Conservation (phyloP, 2,888 invertebrate genomes). For the Trissolcus japonicus region DNA sequence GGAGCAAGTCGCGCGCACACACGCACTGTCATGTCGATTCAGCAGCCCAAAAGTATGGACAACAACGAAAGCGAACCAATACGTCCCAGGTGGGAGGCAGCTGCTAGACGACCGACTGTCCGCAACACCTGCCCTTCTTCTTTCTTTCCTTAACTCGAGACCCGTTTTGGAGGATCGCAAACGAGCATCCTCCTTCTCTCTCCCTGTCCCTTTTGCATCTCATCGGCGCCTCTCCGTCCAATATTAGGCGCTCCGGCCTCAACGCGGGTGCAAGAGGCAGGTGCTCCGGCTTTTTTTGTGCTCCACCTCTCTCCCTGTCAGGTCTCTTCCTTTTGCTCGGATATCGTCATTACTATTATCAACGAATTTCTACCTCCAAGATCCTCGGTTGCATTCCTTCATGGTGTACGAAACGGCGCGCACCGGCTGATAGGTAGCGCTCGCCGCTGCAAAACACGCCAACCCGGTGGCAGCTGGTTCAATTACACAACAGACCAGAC, state of each 20-base stretch:
- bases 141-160: constrained; percentile 54
- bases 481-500: constrained; percentile 10
- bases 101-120: constrained; percentile 71
- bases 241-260: constrained; percentile 25
- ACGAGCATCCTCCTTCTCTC: constrained; percentile 40
- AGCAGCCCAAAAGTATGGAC: constrained; percentile 50
- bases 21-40: constrained; percentile 42
- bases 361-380: constrained; percentile 47
- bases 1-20: constrained; percentile 41
- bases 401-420: constrained; percentile 23
- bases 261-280: constrained; percentile 51
- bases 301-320: constrained; percentile 3
- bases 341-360: constrained; percentile 57
- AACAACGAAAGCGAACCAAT: constrained; percentile 56
- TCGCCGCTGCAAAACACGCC: constrained; percentile 18
- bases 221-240: constrained; percentile 44
- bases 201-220: constrained; percentile 19
- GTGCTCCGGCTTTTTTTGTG: constrained; percentile 46
- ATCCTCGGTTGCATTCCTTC: constrained; percentile 46
- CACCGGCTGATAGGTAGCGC: constrained; percentile 11
- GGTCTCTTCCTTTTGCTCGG: constrained; percentile 33
- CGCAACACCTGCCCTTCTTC: constrained; percentile 72
- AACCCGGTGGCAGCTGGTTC: constrained; percentile 43
- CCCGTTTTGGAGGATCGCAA: constrained; percentile 52
- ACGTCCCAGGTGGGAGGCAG: constrained; percentile 76